A percentile compares a stretch with the other conserved stretches of the same genome.
Conservation (phyloP, 1,140 invertebrate genomes). For the Drosophila repletoides region DNA sequence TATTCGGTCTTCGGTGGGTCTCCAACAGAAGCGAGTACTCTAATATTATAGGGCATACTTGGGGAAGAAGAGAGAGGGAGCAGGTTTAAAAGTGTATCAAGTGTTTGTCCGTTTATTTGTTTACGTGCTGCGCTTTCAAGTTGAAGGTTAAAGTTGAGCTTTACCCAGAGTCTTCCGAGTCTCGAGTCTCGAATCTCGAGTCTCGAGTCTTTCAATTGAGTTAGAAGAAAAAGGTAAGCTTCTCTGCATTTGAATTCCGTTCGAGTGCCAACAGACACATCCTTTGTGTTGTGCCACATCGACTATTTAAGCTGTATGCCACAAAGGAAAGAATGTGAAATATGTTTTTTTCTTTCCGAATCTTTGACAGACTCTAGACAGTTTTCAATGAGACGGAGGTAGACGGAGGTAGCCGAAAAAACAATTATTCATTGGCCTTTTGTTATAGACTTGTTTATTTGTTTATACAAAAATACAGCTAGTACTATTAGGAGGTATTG, state of each 20-base stretch:
- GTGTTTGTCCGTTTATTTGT: conserved; percentile 49
- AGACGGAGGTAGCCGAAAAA: neutral
- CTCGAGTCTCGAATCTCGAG: no score
- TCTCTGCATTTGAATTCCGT: conserved; percentile 12
- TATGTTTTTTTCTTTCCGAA: no score
- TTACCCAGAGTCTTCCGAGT: neutral
- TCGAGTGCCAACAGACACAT: conserved; percentile 37
- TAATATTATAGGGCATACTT: neutral
- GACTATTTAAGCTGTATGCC: neutral
- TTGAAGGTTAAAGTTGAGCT: conserved; percentile 76
- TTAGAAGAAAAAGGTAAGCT: conserved; percentile 23
- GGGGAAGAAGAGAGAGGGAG: conserved; percentile 2
- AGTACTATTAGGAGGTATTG: neutral
- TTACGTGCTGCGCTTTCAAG: conserved; percentile 47
- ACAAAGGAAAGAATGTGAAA: conserved; percentile 26
- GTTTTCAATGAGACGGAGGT: conserved; percentile 20
- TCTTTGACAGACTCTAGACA: conserved; percentile 38
- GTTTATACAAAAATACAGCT: neutral
- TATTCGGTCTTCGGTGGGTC: neutral
- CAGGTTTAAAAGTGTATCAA: conserved; percentile 65
- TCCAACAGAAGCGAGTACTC: neutral
- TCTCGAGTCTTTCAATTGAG: conserved; percentile 30
- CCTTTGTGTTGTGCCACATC: conserved; percentile 27
- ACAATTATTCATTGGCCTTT: neutral
- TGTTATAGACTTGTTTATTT: neutral